phyloP scores from a whole-genome alignment of 2,797 vertebrate species.

The Scleropages formosus region DNA sequence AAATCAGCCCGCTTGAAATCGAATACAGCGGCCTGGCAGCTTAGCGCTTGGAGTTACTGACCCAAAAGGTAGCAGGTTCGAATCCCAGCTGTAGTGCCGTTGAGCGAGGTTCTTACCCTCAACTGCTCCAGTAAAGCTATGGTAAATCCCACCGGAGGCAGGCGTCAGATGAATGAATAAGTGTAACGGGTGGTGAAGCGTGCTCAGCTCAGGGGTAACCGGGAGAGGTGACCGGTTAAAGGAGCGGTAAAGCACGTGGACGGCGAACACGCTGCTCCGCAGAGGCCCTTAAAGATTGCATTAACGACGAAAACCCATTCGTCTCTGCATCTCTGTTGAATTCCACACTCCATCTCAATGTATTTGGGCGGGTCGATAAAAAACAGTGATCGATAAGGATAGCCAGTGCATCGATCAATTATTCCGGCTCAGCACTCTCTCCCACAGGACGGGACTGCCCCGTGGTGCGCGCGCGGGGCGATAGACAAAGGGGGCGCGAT shows the following conservation, averaged over 20 bases:
- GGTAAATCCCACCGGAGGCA: no score
- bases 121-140: no score
- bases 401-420: slow-evolving; percentile 82
- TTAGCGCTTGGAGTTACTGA: no score
- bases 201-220: no score
- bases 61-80: no score
- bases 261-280: slow-evolving; percentile 33
- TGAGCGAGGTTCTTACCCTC: no score
- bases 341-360: slow-evolving; percentile 80
- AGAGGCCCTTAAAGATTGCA: slow-evolving; percentile 67
- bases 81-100: no score
- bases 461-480: slow-evolving; percentile 39
- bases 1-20: no score
- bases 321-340: slow-evolving; percentile 77
- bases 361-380: slow-evolving; percentile 76
- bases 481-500: slow-evolving; percentile 35
- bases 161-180: no score
- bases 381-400: slow-evolving; percentile 75
- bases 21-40: no score
- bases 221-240: neutral
- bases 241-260: neutral
- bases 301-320: slow-evolving; percentile 75
- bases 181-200: no score
- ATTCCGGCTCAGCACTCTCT: slow-evolving; percentile 77
- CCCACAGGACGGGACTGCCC: slow-evolving; percentile 69